These are phyloP conservation scores for Fregetta grallaria DNA, from an alignment of 2,113 vertebrate genomes.

Conservation along the genomic window DNA sequence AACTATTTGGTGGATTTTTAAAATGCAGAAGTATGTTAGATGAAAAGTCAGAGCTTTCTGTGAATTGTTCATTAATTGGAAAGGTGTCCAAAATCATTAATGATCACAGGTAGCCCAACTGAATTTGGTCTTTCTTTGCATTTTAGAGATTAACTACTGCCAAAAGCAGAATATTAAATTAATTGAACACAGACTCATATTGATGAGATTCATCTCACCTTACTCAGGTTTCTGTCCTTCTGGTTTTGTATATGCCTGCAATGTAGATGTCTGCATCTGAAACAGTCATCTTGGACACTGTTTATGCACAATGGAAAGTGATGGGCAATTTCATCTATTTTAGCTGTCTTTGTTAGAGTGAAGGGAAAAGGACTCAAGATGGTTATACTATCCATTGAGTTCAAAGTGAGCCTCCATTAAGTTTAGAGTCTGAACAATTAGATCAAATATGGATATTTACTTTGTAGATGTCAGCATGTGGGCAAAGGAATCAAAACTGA, in stretches of 20 bases:
- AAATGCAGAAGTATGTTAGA: not conserved
- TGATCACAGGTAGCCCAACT: not conserved
- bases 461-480: not conserved
- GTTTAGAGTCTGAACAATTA: not conserved
- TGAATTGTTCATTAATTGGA: not conserved
- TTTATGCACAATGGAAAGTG: not conserved
- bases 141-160: not conserved
- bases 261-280: not conserved
- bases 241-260: not conserved
- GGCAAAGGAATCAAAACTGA: not conserved
- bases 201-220: not conserved
- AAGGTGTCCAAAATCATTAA: not conserved
- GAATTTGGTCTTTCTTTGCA: not conserved
- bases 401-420: not conserved
- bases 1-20: not conserved
- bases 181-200: not conserved
- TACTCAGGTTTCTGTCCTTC: not conserved
- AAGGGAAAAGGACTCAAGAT: not conserved
- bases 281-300: not conserved
- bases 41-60: not conserved
- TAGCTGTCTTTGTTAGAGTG: not conserved
- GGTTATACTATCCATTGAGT: not conserved
- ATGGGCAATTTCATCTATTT: not conserved
- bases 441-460: not conserved
- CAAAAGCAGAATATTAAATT: not conserved